Evolutionary conservation across 1,140 invertebrate genomes (phyloP), one percentile per base, ranked within the genome.

Genomic region (Caenorhabditis briggsae): DNA sequence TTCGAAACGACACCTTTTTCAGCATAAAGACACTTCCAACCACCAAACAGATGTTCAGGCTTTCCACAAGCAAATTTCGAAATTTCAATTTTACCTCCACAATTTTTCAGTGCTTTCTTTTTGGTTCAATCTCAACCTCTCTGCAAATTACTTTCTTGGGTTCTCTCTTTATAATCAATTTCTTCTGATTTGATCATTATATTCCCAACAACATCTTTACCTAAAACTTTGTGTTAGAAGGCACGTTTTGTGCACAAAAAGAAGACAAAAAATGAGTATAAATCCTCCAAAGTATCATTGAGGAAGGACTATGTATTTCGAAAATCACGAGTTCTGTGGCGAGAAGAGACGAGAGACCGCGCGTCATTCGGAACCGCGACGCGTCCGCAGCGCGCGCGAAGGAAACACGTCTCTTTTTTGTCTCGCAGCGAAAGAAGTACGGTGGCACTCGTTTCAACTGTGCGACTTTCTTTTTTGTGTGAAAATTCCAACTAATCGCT

Each of bases 151-250:
- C 18, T 65, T 65, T 65, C 33, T 53, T 53, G 50, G 7, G 2
- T 78, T 43, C 5, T 12, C 70, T 18, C 46, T 78, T 78, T n/a
- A 46, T 11, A 53, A 43, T 20, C 43, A 23, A 53, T 78, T n/a
- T 11, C 43, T 14, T 25, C 5, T 70, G 41, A 43, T 41, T n/a
- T n/a, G n/a, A 74, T 74, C 41, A 74, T 74, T 33, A 33, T 74
- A 20, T n/a, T 78, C 70, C 70, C n/a, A 50, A 23, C 64, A n/a
- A 18, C 46, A 50, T 20, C 48, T 53, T 78, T 46, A 50, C 46
- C 70, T 78, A 78, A 78, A 78, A 78, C 59, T 70, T 33, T 70
- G 33, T 78, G 70, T 78, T 78, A 78, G 70, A 78, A 78, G 46
- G 25, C 59, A 61, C 23, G 33, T 78, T 78, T 1, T 33, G 33